phyloP scores from a whole-genome alignment of 1,140 invertebrate species.

The Drosophila lowei region DNA sequence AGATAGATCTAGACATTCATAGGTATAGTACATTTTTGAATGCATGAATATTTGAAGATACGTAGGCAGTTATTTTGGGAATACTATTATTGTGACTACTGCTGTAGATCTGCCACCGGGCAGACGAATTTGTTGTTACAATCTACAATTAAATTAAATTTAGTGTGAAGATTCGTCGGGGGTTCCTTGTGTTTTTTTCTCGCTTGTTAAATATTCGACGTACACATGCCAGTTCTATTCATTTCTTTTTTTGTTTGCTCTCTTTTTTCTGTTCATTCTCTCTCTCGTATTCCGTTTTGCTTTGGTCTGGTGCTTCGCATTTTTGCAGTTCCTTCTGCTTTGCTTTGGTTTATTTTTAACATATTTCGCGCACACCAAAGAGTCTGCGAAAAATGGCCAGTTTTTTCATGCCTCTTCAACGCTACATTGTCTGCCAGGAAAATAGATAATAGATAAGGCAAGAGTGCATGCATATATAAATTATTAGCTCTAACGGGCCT shows the following conservation, averaged over 20 bases:
- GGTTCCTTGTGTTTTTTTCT: conserved; percentile 22
- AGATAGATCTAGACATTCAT: no score
- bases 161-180: conserved; percentile 27
- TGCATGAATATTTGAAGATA: no score
- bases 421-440: conserved; percentile 25
- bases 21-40: no score
- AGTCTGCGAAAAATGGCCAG: conserved; percentile 35
- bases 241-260: conserved; percentile 3
- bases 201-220: conserved; percentile 24
- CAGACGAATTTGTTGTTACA: conserved; percentile 33
- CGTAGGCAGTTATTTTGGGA: no score
- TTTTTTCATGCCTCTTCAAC: background rate
- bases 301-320: conserved; percentile 61
- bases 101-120: background rate
- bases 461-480: background rate
- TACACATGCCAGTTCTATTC: conserved; percentile 10
- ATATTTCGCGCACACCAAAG: conserved; percentile 20
- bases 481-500: conserved; percentile 11
- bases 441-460: conserved; percentile 26
- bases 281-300: conserved; percentile 31
- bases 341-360: conserved; percentile 67
- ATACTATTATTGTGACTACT: background rate
- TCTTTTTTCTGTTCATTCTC: background rate
- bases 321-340: conserved; percentile 40
- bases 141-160: conserved; percentile 54